These are phyloP conservation scores for Alcedo quadribrachys DNA, from an alignment of 2,797 vertebrate genomes.

Conservation along the genomic window DNA sequence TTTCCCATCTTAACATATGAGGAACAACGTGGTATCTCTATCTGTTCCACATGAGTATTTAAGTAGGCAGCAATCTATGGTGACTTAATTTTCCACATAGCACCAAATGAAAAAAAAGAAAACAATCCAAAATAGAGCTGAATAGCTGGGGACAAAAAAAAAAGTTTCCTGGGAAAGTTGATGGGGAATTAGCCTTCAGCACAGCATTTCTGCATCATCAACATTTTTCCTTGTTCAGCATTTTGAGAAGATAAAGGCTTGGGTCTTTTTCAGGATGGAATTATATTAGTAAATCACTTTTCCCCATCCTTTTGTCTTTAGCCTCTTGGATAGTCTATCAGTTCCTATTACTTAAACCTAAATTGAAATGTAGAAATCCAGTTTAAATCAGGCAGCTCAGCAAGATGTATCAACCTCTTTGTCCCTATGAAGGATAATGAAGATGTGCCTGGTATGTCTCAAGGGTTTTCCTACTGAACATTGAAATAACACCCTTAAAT, in stretches of 20 bases:
- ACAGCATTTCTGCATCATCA: not conserved
- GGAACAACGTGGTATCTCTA: not conserved
- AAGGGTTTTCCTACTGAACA: not conserved
- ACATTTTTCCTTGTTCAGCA: not conserved
- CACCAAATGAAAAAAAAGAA: not conserved
- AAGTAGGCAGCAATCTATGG: not conserved
- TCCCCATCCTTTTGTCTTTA: not conserved
- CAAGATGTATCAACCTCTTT: not conserved
- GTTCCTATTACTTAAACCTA: not conserved
- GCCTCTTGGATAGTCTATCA: not conserved
- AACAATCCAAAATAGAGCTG: not conserved
- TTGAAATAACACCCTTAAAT: not conserved
- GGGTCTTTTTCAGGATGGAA: not conserved
- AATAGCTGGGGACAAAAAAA: not conserved
- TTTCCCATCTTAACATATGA: not conserved
- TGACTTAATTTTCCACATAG: conserved; percentile 20
- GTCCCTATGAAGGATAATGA: not conserved
- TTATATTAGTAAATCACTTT: not conserved
- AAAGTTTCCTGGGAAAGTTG: not conserved
- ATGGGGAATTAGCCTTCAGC: not conserved
- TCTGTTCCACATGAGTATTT: not conserved
- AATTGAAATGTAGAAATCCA: not conserved
- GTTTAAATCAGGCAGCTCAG: not conserved
- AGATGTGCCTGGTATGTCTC: not conserved
- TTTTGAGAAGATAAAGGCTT: not conserved